These are phyloP conservation scores for Protomyctophum bolini DNA, from an alignment of 2,113 vertebrate species.

Conservation along the genomic window DNA sequence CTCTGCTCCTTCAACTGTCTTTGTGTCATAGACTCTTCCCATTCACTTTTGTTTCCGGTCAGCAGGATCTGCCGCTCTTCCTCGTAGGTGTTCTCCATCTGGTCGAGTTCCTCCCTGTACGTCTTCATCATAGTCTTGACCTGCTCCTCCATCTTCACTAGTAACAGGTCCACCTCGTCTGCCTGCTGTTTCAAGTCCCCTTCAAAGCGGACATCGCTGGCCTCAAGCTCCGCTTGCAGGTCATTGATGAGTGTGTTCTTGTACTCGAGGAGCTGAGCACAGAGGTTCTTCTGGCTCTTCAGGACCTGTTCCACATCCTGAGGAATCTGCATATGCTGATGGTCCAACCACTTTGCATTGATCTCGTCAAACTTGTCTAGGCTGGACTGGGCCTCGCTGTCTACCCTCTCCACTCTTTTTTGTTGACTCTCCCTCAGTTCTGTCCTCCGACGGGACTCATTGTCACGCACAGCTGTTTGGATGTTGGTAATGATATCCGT, in stretches of 20 bases:
- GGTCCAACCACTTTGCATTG: constrained; percentile 70
- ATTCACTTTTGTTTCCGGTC: no score
- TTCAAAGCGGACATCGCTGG: no score
- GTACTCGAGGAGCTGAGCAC: constrained; percentile 75
- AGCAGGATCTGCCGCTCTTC: no score
- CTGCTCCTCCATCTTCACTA: no score
- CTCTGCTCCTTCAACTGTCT: no score
- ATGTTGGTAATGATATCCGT: constrained; percentile 81
- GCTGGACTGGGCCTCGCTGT: constrained; percentile 67
- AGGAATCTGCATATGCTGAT: constrained; percentile 50
- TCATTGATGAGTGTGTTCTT: constrained; percentile 85
- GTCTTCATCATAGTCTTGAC: no score
- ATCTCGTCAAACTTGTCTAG: constrained; percentile 83
- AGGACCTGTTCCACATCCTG: constrained; percentile 83
- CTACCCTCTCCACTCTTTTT: constrained; percentile 67
- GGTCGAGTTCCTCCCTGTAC: no score
- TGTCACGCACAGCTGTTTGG: constrained; percentile 78
- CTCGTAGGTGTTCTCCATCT: no score
- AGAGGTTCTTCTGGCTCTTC: constrained; percentile 79
- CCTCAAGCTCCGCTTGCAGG: constrained; percentile 78
- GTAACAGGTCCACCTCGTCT: no score
- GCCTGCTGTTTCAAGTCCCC: no score
- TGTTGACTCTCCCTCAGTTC: constrained; percentile 74
- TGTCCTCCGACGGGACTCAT: constrained; percentile 75
- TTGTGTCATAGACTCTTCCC: no score